phyloP scores from a whole-genome alignment of 2,888 invertebrate genomes.

The Polyommatus iphigenia region DNA sequence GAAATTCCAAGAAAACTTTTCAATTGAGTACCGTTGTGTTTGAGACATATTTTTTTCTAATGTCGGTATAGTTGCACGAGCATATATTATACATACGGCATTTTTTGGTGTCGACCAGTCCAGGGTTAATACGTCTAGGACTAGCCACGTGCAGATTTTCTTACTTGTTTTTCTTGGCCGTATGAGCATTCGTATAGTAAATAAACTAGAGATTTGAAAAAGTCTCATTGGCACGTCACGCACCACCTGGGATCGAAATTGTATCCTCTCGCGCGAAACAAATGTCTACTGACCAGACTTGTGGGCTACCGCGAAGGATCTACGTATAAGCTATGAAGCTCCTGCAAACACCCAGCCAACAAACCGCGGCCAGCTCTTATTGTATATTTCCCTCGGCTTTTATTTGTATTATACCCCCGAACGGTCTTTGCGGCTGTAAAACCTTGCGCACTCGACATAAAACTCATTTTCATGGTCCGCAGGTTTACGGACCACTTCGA shows the following conservation, averaged over 20 bases:
- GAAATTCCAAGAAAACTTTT: neutral
- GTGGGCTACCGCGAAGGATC: neutral
- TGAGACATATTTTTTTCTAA: neutral
- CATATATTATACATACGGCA: too few relatives aligned
- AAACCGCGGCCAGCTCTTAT: constrained; percentile 61
- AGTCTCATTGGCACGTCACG: neutral
- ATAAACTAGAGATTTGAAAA: neutral
- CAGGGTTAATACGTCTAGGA: neutral
- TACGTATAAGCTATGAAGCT: neutral
- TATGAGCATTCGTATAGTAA: neutral
- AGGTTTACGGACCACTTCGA: constrained; percentile 35
- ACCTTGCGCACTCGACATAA: constrained; percentile 25
- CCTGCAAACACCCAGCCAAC: constrained; percentile 48
- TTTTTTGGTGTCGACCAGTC: neutral
- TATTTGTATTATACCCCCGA: constrained; percentile 46
- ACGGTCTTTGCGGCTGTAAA: constrained; percentile 17
- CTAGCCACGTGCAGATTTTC: neutral
- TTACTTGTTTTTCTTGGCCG: neutral
- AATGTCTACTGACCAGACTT: neutral
- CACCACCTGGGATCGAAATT: neutral
- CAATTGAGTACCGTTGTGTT: neutral
- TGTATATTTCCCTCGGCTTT: constrained; percentile 50
- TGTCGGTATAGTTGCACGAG: too few relatives aligned
- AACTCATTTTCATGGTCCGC: constrained; percentile 26
- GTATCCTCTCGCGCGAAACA: neutral